Percentiles rank a stretch among this genome's conserved stretches.
These are phyloP conservation scores for Panurus biarmicus DNA, from an alignment of 2,113 vertebrate species.

Conservation along the genomic window DNA sequence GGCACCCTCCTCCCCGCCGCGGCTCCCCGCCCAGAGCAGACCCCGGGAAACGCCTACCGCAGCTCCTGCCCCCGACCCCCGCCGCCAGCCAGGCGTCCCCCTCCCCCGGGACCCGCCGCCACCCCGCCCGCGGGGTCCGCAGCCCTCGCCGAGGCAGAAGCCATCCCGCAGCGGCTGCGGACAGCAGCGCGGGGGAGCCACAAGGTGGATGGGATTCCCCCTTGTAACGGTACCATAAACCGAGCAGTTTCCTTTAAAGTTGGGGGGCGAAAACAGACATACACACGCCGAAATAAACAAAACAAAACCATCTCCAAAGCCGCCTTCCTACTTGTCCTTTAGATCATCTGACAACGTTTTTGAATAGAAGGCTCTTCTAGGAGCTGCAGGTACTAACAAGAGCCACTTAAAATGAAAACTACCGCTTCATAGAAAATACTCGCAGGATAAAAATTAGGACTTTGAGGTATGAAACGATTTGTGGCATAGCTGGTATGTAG, in stretches of 20 bases:
- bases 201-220: neutral
- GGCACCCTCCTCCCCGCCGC: neutral
- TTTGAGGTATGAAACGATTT: constrained; percentile 1
- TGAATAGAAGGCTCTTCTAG: neutral
- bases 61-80: neutral
- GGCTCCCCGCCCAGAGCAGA: neutral
- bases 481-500: constrained; percentile 45
- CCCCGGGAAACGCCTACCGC: neutral
- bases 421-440: neutral
- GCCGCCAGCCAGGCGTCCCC: neutral
- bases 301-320: neutral
- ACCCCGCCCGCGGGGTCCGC: neutral
- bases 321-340: neutral
- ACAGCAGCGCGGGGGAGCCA: neutral
- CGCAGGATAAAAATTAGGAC: neutral
- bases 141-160: neutral
- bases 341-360: neutral
- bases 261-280: rapidly evolving
- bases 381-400: neutral
- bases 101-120: neutral
- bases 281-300: neutral
- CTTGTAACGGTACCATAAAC: neutral
- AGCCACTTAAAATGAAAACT: neutral
- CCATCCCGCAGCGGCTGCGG: neutral
- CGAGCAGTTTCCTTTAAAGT: neutral